Base-by-base conservation (phyloP, 2,888 invertebrate genomes). In the Neoscelio sp. region DNA sequence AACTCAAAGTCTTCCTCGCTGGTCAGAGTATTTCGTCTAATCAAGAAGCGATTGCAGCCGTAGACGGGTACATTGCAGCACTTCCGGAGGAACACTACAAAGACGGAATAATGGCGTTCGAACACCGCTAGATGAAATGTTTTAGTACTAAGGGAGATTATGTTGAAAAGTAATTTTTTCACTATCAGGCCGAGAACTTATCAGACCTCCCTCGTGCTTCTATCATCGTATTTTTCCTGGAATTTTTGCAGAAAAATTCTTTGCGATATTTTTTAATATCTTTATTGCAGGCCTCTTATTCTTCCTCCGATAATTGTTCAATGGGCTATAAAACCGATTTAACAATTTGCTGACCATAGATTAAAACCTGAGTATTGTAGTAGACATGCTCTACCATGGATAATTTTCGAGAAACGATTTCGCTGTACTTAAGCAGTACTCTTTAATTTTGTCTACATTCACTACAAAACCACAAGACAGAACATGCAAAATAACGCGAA, bases 361-460 rank as follows among this genome's bases (percentile, higher is more conserved):
- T 23, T 8, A 64, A 15, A 2, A 64, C 33, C 50, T 64, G 26
- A 50, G 64, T 23, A 64, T 8, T 8, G 38, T 30, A 12, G 48
- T 48, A 2, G 64, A 15, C 64, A 64, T 48, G 17, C 13, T 35
- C 10, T 38, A 64, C 48, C 64, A 50, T 3, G 50, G 64, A 23
- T 64, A 64, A 10, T 46, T 26, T 12, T 20, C 30, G 1, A 48
- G 23, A 23, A 48, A 48, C 5, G 15, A 2, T 46, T n/a, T 46
- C 26, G 33, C 48, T 7, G 44, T 46, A 23, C 13, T 17, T 15
- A 48, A 13, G 20, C 38, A 56, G n/a, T 56, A 56, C 20, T 18
- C 13, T 8, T 40, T 7, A 10, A 38, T 40, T 15, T 20, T 1
- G 35, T 13, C 7, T 10, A 35, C 8, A 8, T 62, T 46, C 13